Evolutionary conservation across 2,888 invertebrate genomes (phyloP).

Genomic region (Spilosoma lubricipeda): DNA sequence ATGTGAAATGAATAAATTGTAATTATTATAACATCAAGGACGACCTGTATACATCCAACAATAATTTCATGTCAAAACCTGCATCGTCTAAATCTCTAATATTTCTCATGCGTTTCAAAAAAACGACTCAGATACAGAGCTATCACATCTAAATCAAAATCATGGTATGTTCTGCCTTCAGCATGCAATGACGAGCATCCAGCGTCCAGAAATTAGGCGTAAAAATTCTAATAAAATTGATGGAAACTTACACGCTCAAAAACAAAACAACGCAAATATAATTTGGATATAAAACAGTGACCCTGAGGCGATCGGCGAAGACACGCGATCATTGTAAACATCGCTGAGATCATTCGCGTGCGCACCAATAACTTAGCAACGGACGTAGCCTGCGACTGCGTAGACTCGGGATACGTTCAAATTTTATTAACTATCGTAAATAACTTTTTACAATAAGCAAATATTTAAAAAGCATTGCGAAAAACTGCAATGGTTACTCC

Average conservation of each 20-base stretch:
- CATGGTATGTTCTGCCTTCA: background rate
- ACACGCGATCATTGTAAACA: slow-evolving; percentile 42
- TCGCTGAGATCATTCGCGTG: slow-evolving; percentile 48
- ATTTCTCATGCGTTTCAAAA: no score
- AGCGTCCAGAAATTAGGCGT: background rate
- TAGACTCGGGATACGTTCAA: background rate
- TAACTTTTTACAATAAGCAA: no score
- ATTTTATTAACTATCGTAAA: background rate
- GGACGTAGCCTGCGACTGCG: slow-evolving; percentile 6
- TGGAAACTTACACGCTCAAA: slow-evolving; percentile 11
- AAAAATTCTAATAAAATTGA: background rate
- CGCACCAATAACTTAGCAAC: slow-evolving; percentile 24
- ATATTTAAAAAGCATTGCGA: no score
- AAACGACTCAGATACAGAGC: no score
- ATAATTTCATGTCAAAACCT: no score
- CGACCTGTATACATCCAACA: no score
- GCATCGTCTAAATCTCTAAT: no score
- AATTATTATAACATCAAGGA: no score
- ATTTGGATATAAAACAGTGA: slow-evolving; percentile 46
- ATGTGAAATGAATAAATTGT: no score
- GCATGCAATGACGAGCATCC: background rate
- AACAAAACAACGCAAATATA: slow-evolving; percentile 41
- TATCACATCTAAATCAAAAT: no score
- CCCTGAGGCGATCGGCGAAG: slow-evolving; percentile 37
- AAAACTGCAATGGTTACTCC: no score